These are phyloP conservation scores for Sylvia borin DNA, from an alignment of 2,797 vertebrate genomes.

Conservation along the genomic window DNA sequence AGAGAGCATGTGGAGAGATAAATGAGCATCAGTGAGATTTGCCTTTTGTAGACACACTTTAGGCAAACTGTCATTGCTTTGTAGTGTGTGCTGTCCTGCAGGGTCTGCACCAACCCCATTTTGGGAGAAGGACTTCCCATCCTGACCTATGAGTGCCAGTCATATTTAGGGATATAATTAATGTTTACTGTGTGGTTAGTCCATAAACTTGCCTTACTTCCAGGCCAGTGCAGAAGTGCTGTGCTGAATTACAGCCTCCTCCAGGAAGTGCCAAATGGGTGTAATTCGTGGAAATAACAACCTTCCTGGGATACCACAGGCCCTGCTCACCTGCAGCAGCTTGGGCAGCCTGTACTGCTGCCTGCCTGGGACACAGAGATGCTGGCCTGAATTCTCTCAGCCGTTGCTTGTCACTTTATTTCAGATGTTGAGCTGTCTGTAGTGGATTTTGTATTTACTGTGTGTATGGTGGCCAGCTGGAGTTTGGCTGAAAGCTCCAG, in stretches of 20 bases:
- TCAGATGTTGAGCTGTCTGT: background rate
- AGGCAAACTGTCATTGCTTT: background rate
- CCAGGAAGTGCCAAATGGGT: background rate
- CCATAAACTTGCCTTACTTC: background rate
- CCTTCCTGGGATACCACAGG: accelerated
- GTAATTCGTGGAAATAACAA: background rate
- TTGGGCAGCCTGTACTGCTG: background rate
- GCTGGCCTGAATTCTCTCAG: background rate
- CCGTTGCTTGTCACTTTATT: background rate
- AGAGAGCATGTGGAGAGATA: background rate
- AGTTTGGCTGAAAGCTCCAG: background rate
- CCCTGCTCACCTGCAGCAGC: background rate
- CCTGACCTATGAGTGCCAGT: background rate
- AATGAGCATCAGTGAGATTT: background rate
- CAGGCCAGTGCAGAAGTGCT: background rate
- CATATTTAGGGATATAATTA: background rate
- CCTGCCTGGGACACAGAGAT: background rate
- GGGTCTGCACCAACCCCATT: background rate
- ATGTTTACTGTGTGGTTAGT: background rate
- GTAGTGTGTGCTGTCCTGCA: background rate
- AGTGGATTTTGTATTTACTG: background rate
- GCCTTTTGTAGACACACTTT: background rate
- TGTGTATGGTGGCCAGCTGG: background rate
- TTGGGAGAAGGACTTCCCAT: background rate
- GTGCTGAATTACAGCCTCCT: background rate